phyloP scores from a whole-genome alignment of 2,797 vertebrate genomes.

The Hydrophis major region DNA sequence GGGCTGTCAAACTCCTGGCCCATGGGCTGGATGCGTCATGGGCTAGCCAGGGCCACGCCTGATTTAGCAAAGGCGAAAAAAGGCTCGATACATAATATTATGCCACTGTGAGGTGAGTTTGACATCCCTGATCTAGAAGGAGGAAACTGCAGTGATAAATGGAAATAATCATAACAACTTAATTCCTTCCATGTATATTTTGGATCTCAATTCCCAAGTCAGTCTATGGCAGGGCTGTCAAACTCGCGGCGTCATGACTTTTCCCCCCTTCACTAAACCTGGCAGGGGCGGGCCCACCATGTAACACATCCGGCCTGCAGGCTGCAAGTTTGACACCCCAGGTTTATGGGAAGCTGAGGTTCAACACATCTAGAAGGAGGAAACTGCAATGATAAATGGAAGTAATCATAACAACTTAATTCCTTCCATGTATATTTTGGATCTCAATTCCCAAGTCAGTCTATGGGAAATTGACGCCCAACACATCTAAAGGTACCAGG shows the following conservation, averaged over 20 bases:
- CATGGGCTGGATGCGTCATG: no score
- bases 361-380: neutral
- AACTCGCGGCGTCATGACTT: no score
- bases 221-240: neutral
- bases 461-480: neutral
- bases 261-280: no score
- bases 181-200: neutral
- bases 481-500: neutral
- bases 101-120: no score
- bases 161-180: neutral
- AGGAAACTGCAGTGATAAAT: neutral
- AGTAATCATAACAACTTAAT: neutral
- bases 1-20: no score
- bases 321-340: no score
- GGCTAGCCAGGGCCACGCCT: no score
- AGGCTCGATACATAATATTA: no score
- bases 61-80: no score
- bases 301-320: fast-evolving
- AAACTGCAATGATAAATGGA: neutral
- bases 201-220: neutral
- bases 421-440: neutral
- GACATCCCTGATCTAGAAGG: no score
- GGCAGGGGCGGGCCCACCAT: no score
- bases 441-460: neutral
- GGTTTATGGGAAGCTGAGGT: no score